These are phyloP conservation scores for Prinia subflava DNA, from an alignment of 2,113 vertebrate species.

Conservation along the genomic window DNA sequence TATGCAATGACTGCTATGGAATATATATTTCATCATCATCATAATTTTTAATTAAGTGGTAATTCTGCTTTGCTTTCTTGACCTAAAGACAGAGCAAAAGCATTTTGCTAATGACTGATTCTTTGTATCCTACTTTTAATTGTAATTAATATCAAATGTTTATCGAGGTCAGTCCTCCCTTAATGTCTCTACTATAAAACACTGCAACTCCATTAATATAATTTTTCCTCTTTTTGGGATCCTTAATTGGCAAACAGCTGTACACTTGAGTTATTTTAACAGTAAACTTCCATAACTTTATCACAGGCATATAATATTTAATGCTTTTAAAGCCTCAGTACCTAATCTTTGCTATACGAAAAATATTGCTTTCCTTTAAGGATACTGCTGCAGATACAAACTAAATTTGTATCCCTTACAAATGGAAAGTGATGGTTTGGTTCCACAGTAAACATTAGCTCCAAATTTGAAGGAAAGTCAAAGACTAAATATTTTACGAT, in stretches of 20 bases:
- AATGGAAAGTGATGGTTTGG: background rate
- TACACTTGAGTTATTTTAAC: background rate
- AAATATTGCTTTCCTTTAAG: background rate
- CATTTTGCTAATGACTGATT: background rate
- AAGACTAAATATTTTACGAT: background rate
- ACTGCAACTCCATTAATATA: background rate
- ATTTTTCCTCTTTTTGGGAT: background rate
- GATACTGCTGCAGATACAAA: background rate
- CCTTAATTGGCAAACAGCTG: background rate
- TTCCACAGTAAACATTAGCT: background rate
- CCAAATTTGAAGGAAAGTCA: background rate
- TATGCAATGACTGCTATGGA: background rate
- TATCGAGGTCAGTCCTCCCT: background rate
- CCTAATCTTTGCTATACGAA: background rate
- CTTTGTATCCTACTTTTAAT: background rate
- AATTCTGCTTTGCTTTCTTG: background rate
- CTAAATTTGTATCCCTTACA: background rate
- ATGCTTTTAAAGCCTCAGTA: background rate
- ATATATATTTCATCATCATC: background rate
- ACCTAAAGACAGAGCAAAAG: background rate
- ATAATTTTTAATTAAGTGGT: background rate
- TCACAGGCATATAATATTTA: background rate
- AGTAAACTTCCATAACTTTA: background rate
- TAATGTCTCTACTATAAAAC: background rate
- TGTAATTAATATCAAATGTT: background rate